Conservation (phyloP, 2,113 vertebrate species). For the Nothobranchius furzeri region DNA sequence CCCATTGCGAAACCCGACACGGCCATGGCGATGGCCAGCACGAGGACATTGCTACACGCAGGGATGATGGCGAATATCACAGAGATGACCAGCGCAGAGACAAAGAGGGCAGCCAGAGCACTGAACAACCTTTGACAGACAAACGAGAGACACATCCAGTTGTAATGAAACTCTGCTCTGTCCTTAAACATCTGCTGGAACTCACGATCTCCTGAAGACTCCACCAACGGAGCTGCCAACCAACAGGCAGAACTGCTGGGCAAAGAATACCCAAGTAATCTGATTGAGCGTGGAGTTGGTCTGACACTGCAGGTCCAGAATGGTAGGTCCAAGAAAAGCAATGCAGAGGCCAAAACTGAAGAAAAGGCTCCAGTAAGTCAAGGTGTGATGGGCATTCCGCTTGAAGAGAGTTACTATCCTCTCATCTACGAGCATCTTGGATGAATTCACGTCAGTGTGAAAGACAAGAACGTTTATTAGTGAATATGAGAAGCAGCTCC, state of each 20-base stretch:
- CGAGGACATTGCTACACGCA: constrained; percentile 86
- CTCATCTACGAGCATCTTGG: constrained; percentile 85
- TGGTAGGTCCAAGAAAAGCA: constrained; percentile 93
- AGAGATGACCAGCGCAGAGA: constrained; percentile 87
- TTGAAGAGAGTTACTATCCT: constrained; percentile 86
- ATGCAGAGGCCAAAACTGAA: constrained; percentile 97
- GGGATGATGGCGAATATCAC: constrained; percentile 94
- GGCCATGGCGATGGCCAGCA: constrained; percentile 91
- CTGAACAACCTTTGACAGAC: constrained; percentile 82
- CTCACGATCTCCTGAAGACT: constrained; percentile 92
- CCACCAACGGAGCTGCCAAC: constrained; percentile 90
- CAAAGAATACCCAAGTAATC: constrained; percentile 97
- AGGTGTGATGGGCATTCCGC: constrained; percentile 89
- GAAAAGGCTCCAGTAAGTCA: constrained; percentile 97
- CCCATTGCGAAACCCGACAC: constrained; percentile 95
- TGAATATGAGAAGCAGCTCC: background rate
- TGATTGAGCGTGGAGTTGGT: constrained; percentile 90
- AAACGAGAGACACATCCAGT: constrained; percentile 12
- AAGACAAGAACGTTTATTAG: background rate
- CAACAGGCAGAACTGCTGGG: constrained; percentile 93
- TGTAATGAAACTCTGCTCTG: background rate
- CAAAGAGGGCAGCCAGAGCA: constrained; percentile 86
- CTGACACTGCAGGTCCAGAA: constrained; percentile 95
- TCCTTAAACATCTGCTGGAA: constrained; percentile 10
- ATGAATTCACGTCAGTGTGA: background rate